phyloP scores from a whole-genome alignment of 2,888 invertebrate genomes.

The Trichacis sp. region DNA sequence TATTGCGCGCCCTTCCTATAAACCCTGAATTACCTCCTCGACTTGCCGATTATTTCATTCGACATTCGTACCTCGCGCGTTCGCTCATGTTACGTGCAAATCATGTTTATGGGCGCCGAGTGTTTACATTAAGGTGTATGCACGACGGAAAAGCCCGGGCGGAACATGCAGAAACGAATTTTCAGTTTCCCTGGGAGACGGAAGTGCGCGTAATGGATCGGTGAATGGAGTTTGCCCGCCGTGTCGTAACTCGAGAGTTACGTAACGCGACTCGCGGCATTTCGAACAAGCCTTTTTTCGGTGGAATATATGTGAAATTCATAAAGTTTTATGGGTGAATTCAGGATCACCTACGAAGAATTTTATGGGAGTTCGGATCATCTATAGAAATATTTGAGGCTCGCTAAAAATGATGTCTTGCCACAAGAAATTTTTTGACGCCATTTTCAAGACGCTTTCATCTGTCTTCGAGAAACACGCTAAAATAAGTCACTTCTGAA shows the following conservation, averaged over 20 bases:
- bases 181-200: constrained; percentile 43
- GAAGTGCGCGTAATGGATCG: constrained; percentile 38
- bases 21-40: not conserved
- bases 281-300: too few relatives aligned
- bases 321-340: too few relatives aligned
- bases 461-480: too few relatives aligned
- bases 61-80: not conserved
- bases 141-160: constrained; percentile 46
- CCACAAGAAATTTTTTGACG: too few relatives aligned
- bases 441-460: too few relatives aligned
- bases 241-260: constrained; percentile 40
- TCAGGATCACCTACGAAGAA: too few relatives aligned
- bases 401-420: too few relatives aligned
- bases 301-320: too few relatives aligned
- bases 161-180: constrained; percentile 37
- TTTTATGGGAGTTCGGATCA: too few relatives aligned
- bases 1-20: not conserved
- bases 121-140: constrained; percentile 42
- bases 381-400: too few relatives aligned
- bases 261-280: constrained; percentile 37
- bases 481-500: too few relatives aligned
- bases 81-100: not conserved
- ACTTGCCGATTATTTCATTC: constrained; percentile 2
- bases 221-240: constrained; percentile 32
- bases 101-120: not conserved